Percentiles rank a stretch among this genome's conserved stretches.
Conservation (phyloP, 2,113 vertebrate genomes). For the Acrocephalus arundinaceus region DNA sequence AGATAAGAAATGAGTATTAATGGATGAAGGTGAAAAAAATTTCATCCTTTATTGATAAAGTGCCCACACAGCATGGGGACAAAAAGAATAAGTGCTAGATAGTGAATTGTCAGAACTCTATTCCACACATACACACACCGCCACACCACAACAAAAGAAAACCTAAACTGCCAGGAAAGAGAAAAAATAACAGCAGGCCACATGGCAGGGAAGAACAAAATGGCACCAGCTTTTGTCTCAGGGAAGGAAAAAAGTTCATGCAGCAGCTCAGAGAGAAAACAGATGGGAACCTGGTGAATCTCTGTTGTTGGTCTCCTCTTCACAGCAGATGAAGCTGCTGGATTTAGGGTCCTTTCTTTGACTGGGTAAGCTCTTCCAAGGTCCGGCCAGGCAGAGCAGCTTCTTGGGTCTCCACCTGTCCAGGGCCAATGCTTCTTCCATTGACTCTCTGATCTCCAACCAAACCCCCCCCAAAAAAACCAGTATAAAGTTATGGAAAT, state of each 20-base stretch:
- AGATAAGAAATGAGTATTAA: neutral
- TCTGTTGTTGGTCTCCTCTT: neutral
- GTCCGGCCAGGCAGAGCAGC: too few species aligned
- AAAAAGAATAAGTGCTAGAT: neutral
- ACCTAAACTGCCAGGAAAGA: neutral
- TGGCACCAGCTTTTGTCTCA: accelerated
- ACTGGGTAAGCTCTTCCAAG: too few species aligned
- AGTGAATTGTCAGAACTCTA: neutral
- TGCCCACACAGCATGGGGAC: neutral
- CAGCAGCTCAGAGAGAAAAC: neutral
- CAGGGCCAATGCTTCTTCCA: too few species aligned
- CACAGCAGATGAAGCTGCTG: neutral
- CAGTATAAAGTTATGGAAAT: neutral
- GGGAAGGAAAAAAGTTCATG: neutral
- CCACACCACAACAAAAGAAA: neutral
- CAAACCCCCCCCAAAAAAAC: neutral
- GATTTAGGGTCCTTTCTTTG: neutral
- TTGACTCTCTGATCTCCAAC: too few species aligned
- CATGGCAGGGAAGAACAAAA: neutral
- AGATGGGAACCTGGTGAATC: neutral
- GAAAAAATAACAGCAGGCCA: neutral
- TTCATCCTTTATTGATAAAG: neutral
- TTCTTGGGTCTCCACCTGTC: too few species aligned
- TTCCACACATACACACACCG: neutral
- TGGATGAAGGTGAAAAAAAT: neutral